These are phyloP conservation scores for Diorhabda elongata DNA, from an alignment of 1,140 invertebrate species.

Conservation along the genomic window DNA sequence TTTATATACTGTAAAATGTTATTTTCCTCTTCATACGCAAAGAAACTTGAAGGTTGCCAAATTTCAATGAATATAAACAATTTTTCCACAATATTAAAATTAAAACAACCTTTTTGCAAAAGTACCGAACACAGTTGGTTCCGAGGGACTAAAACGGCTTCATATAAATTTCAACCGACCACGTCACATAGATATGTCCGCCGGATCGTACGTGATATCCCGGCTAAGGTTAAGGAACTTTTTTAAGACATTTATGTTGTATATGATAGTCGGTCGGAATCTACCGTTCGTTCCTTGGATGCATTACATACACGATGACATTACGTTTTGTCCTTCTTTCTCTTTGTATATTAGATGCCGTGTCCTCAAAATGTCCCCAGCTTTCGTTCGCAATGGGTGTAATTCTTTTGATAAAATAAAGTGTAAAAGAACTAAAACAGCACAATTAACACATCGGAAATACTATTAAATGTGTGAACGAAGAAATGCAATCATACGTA, in stretches of 20 bases:
- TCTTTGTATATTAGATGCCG: constrained; percentile 28
- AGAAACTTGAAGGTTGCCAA: too few species aligned
- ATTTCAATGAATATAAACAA: too few species aligned
- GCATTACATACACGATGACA: constrained; percentile 33
- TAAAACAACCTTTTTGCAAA: not conserved
- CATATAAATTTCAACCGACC: constrained; percentile 34
- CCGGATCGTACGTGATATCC: constrained; percentile 31
- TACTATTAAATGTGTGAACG: too few species aligned
- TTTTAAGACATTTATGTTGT: constrained; percentile 30
- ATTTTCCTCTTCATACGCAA: too few species aligned
- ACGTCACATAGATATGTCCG: constrained; percentile 32
- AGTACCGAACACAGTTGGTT: not conserved
- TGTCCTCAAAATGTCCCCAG: constrained; percentile 18
- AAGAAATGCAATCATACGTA: too few species aligned
- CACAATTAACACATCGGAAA: too few species aligned
- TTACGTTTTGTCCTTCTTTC: constrained; percentile 26
- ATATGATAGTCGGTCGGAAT: constrained; percentile 25
- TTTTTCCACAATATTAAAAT: too few species aligned
- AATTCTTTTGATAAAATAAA: too few species aligned
- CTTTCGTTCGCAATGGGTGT: too few species aligned
- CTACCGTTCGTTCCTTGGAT: constrained; percentile 14
- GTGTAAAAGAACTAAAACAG: too few species aligned
- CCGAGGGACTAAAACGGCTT: constrained; percentile 24
- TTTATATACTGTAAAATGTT: too few species aligned
- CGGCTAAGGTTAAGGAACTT: constrained; percentile 32